Evolutionary conservation across 2,797 vertebrate species (phyloP), one percentile per base, ranked within the genome.

Genomic region (Liparis tanakae): DNA sequence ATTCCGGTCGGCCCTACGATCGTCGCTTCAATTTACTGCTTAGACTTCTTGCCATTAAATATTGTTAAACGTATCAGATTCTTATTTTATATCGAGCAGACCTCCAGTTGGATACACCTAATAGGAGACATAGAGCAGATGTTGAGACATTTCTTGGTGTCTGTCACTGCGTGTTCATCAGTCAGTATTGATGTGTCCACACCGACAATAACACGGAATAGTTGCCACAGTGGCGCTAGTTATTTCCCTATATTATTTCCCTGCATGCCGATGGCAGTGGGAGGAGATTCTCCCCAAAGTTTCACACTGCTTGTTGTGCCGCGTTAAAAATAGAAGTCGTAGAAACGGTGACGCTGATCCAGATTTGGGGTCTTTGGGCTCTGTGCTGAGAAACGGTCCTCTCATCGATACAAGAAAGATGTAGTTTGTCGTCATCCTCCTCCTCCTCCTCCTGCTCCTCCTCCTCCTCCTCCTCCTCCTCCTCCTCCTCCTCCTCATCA

Each of bases 301-400:
- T 76, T 83, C 33, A 67, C 72, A 59, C 72, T 50, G 41, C 62
- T 71, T 75, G 67, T 59, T 68, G 64, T 7, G 44, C 56, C 3
- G 68, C 36, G 57, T 86, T 85, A 85, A 85, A 86, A 89, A 85
- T 80, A 85, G 79, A 87, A n/a, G 83, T 74, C 62, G 10, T 25
- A 61, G 39, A 56, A 78, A 80, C 51, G 46, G 59, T 88, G 88
- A 90, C 82, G 82, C 68, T 87, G 83, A 90, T 79, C 70, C 85
- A 84, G 62, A 78, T 85, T 69, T 58, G 61, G 73, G 56, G 76
- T 78, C 39, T 25, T 44, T 61, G 46, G 33, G 60, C 54, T 80
- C 61, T n/a, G 72, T 63, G 63, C 55, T 41, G 63, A 81, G 72
- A 72, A 79, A 46, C 20, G 41, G 72, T 67, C 69, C 15, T 53